Base-by-base conservation (phyloP, 1,140 invertebrate species). In the Paracyclopina nana region DNA sequence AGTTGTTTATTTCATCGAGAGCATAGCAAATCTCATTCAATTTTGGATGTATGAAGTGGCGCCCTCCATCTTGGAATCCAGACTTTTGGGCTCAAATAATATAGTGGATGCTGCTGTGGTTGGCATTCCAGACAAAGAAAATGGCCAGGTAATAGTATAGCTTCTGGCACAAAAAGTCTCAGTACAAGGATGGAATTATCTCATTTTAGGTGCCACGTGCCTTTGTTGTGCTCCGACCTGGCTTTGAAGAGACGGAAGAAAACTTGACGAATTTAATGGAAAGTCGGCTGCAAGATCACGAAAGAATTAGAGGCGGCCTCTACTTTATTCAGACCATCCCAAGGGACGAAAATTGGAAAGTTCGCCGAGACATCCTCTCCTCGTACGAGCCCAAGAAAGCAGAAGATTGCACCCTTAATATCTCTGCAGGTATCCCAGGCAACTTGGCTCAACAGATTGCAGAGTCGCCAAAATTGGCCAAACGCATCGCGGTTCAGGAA, bases 1-100 rank as follows among this genome's bases (percentile, higher is more conserved):
- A 16, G 31, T 44, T n/a, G 27, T 52, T n/a, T 40, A 52, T 38
- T 52, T 44, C 26, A 24, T 52, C 12, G 50, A 52, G 40, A 26
- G 43, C 22, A 52, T 52, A 14, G 14, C n/a, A n/a, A 52, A 52
- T 25, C 30, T 52, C 12, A 52, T 52, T 27, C 38, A 26, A n/a
- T 52, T 52, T 22, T 52, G 50, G 50, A 52, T 52, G 50, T 52
- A 52, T 27, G 50, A 52, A 22, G 50, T 52, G 24, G n/a, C 38
- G 3, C 50, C 50, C 9, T 24, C 14, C 18, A 40, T 52, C 14
- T 27, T 52, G 24, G 50, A 52, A 38, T 46, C 50, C 1, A n/a
- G 50, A 27, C 50, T 52, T 29, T 41, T 52, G 12, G 18, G 38
- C 14, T 40, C 31, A 12, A 52, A 25, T 12, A 52, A 40, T 38